Evolutionary conservation across 2,113 vertebrate species (phyloP).

Genomic region (Progne subis): DNA sequence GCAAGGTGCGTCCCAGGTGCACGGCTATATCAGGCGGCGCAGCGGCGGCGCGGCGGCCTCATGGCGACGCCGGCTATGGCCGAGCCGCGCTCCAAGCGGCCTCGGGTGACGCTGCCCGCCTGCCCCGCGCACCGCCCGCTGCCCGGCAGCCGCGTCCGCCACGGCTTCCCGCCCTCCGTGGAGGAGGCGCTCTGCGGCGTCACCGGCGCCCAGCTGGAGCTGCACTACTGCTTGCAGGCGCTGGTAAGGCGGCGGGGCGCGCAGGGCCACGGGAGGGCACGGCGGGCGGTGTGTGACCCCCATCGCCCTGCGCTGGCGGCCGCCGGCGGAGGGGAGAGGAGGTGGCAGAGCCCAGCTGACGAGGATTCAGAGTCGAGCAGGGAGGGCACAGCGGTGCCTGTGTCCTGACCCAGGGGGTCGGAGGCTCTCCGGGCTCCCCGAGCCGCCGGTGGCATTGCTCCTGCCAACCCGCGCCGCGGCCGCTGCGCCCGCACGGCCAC

Average conservation of each 20-base stretch:
- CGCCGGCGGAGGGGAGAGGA: not conserved
- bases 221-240: constrained; percentile 73
- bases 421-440: not conserved
- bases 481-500: accelerated
- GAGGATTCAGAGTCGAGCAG: not conserved
- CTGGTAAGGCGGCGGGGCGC: constrained; percentile 67
- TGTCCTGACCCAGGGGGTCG: accelerated
- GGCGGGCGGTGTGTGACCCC: accelerated
- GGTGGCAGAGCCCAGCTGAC: too few species aligned
- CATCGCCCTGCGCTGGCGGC: not conserved
- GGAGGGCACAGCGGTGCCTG: not conserved
- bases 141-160: constrained; percentile 46
- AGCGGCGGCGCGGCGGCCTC: not conserved
- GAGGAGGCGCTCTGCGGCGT: constrained; percentile 79
- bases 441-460: not conserved
- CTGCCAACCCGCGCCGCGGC: not conserved
- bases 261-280: not conserved
- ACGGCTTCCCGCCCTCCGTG: constrained; percentile 69
- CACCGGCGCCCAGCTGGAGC: constrained; percentile 70
- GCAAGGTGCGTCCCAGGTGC: constrained; percentile 41
- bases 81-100: constrained; percentile 67
- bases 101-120: constrained; percentile 64
- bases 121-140: constrained; percentile 58
- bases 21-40: not conserved
- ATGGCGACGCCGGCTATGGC: constrained; percentile 51